Evolutionary conservation across 2,888 invertebrate genomes (phyloP), one percentile per base, ranked within the genome.

Genomic region (Danaus chrysippus): DNA sequence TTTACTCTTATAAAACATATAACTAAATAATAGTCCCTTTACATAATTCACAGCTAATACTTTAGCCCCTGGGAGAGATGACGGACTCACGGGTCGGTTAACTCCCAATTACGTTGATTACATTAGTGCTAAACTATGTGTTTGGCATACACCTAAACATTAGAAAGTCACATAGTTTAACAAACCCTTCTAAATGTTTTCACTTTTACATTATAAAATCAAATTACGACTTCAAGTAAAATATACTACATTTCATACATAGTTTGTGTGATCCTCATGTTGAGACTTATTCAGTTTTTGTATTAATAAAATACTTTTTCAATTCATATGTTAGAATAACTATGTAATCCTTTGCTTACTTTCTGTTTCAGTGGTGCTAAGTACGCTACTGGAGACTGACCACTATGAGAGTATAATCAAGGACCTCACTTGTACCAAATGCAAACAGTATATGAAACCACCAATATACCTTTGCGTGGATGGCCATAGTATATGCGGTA

Each of bases 381-480:
- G 81, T 68, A 85, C 86, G 43, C 76, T 91, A 46, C 78, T 91
- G 60, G 87, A 88, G 70, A 87, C 91, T 65, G 91, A 91, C 54
- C 91, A 91, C 77, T 91, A 91, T 75, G 85, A 79, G 71, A 84
- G 90, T 64, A 75, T 91, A 58, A 89, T 91, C 67, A 86, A 86
- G 70, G 91, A 91, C 43, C 71, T 92, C 67, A 89, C 91, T 56
- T 92, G 92, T 69, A 83, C 83, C 42, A 86, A 86, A 74, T 92
- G 92, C 75, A 81, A 74, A 66, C 84, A 81, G 53, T 92, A 91
- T 68, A 91, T 92, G 88, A 83, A 85, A 63, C 89, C 91, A 0
- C 92, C 92, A 8, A 88, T 92, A 63, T 84, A 85, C 63, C 77
- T 92, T 5, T 92, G 92, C 55, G 86, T 87, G 67, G 87, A 91